These are phyloP conservation scores for Fukomys damarensis DNA, from an alignment of 2,113 vertebrate species.

Conservation along the genomic window DNA sequence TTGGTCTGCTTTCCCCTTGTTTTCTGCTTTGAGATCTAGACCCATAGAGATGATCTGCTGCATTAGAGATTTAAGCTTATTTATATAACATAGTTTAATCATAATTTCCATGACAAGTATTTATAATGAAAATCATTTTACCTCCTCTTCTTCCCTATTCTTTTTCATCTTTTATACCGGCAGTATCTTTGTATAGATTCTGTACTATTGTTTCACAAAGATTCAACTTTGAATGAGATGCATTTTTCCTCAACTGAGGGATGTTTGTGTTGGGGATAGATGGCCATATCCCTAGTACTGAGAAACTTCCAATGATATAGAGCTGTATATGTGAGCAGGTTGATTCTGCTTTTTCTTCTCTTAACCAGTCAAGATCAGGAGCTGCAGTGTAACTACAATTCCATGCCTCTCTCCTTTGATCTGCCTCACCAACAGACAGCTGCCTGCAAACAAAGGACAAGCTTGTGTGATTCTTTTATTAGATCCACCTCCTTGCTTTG, in stretches of 20 bases:
- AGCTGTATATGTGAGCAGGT: neutral
- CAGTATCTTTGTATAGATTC: neutral
- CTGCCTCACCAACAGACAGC: neutral
- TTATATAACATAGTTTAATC: neutral
- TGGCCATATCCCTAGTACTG: neutral
- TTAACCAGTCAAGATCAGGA: neutral
- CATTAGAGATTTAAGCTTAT: neutral
- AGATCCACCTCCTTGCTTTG: neutral
- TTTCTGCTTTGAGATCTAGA: neutral
- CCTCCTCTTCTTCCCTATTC: neutral
- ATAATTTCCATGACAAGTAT: constrained; percentile 14
- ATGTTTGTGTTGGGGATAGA: neutral
- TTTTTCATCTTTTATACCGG: neutral
- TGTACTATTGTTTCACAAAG: neutral
- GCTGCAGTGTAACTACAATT: neutral
- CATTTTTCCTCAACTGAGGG: neutral
- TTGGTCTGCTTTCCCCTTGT: neutral
- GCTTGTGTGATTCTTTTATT: neutral
- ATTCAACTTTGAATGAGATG: neutral
- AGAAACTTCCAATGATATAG: neutral
- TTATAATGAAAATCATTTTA: neutral
- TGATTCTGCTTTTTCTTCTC: neutral
- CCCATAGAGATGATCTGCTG: constrained; percentile 24
- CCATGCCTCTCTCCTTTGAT: neutral
- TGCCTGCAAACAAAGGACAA: neutral